Evolutionary conservation across 2,888 invertebrate species (phyloP).

Genomic region (Diadegma fenestrale): DNA sequence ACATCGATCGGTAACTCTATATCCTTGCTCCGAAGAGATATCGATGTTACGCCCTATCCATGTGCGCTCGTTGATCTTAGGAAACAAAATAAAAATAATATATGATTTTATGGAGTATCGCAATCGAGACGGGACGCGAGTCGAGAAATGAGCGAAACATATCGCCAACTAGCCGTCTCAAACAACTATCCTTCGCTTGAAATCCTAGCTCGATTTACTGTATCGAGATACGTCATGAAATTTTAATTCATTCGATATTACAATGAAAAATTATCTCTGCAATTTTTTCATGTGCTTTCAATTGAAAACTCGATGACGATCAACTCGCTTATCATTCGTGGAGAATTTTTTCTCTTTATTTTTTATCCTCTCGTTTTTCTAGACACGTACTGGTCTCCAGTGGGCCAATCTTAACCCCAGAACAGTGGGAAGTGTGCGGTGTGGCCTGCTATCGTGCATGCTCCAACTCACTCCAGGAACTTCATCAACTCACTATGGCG

Average conservation of each 20-base stretch:
- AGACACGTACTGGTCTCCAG: constrained; percentile 94
- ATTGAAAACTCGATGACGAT: background rate
- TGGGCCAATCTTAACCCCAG: constrained; percentile 91
- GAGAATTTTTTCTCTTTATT: background rate
- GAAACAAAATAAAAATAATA: constrained; percentile 34
- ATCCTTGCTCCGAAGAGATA: constrained; percentile 73
- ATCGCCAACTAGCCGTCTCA: constrained; percentile 60
- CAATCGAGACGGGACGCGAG: constrained; percentile 65
- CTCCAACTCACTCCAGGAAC: constrained; percentile 93
- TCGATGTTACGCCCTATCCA: constrained; percentile 74
- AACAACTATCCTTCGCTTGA: constrained; percentile 64
- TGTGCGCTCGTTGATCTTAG: constrained; percentile 69
- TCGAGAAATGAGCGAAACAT: constrained; percentile 57
- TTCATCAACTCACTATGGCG: constrained; percentile 95
- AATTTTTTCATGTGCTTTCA: background rate
- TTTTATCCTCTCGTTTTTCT: constrained; percentile 32
- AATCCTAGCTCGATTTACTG: constrained; percentile 61
- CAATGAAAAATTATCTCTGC: background rate
- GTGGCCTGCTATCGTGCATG: constrained; percentile 93
- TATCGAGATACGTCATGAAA: constrained; percentile 22
- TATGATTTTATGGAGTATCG: constrained; percentile 38
- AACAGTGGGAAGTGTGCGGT: constrained; percentile 95
- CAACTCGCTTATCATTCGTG: too few species aligned
- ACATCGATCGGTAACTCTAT: constrained; percentile 80
- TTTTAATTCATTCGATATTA: background rate